Base-by-base conservation (phyloP, 2,113 vertebrate genomes). In the Trematomus loennbergii region DNA sequence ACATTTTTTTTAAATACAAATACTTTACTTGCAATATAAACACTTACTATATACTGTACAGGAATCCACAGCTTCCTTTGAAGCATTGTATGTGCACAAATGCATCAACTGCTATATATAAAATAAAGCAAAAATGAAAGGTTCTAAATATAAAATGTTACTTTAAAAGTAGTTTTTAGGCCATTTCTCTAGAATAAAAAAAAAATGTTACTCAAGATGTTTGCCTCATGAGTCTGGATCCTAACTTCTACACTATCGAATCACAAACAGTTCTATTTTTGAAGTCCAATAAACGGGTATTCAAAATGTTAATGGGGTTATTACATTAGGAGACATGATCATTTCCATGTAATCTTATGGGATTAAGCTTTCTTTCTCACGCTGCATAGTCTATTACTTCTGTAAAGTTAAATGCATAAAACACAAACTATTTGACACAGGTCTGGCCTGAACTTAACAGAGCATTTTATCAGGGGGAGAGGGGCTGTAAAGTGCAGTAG, bases 401-500 rank as follows among this genome's bases (percentile, higher is more conserved):
- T 46, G 17, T 50, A 54, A 59, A 77, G 33, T 53, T 25, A 65
- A 57, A 64, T 40, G 53, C 50, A 67, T 43, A 61, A 46, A 0
- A 17, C 43, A 57, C 18, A 3, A 2, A 68, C 13, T 33, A 20
- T 68, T 22, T 66, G 62, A 62, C 54, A n/a, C 29, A 18, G 15
- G n/a, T 62, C 1, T 58, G 54, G 25, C 9, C 12, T 17, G 1
- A 69, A 59, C 36, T 55, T 74, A 72, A 60, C 10, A 20, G 36
- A 63, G 20, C 40, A 20, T 8, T 78, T 72, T 48, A 70, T 75
- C 13, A 46, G 1, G 0, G 36, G 48, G 62, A 25, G 25, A 17
- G 63, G 29, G 58, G 71, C 40, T 49, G 49, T 75, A 52, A 72
- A 83, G 33, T 49, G 63, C 50, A 66, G 65, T 60, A 55, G 82